A percentile compares a stretch with the other conserved stretches of the same genome.
Conservation (phyloP, 2,113 vertebrate species). For the Heloderma charlesbogerti region DNA sequence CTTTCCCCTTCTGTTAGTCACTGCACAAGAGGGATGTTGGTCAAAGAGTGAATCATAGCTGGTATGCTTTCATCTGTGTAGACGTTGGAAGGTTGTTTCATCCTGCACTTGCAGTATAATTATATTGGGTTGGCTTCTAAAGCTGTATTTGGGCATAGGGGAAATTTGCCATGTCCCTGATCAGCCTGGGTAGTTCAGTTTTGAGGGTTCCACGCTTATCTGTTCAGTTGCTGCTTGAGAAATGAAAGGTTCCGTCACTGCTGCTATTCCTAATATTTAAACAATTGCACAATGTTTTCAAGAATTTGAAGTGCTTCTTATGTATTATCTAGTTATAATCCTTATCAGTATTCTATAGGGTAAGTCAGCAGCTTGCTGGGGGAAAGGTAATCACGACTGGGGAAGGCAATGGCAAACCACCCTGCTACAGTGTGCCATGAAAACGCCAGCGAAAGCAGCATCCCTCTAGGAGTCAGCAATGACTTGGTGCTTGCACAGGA, state of each 20-base stretch:
- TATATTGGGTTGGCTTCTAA: neutral
- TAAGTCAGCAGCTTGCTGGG: too few species aligned
- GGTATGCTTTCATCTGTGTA: neutral
- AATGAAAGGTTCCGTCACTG: neutral
- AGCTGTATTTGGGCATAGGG: neutral
- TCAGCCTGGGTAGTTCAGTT: neutral
- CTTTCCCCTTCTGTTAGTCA: neutral
- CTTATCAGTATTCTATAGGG: neutral
- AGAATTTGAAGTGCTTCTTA: neutral
- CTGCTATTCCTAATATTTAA: neutral
- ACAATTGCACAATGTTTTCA: neutral
- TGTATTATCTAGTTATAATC: too few species aligned
- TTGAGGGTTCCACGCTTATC: neutral
- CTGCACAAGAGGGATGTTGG: neutral
- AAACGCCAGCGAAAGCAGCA: too few species aligned
- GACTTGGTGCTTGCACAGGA: too few species aligned
- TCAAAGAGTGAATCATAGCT: conserved; percentile 10
- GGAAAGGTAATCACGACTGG: too few species aligned
- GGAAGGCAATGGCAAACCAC: too few species aligned
- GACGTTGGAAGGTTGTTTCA: neutral
- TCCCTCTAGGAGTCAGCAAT: too few species aligned
- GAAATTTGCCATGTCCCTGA: neutral
- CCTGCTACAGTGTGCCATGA: too few species aligned
- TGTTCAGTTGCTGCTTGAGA: neutral
- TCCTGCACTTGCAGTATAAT: neutral